Percentiles rank a stretch among this genome's conserved stretches.
These are phyloP conservation scores for Meleagris gallopavo DNA, from an alignment of 2,113 vertebrate genomes.

Conservation along the genomic window DNA sequence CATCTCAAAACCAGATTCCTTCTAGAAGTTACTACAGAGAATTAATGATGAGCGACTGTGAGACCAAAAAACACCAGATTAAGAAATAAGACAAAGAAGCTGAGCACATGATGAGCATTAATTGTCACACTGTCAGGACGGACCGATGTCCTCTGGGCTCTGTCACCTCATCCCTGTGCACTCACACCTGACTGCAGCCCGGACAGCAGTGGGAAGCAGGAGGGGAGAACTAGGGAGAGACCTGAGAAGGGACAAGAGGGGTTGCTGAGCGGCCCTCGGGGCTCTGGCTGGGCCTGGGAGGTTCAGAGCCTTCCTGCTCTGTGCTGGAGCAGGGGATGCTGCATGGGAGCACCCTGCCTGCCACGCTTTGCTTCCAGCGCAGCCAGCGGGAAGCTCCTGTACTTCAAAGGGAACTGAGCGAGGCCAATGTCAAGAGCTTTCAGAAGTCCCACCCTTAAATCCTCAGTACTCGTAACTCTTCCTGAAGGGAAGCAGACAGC, in stretches of 20 bases:
- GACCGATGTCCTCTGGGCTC: background rate
- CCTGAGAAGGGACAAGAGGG: background rate
- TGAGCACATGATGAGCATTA: background rate
- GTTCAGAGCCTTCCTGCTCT: background rate
- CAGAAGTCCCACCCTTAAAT: slow-evolving; percentile 39
- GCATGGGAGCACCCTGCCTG: background rate
- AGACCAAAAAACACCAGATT: background rate
- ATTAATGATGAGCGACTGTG: background rate
- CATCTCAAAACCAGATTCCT: background rate
- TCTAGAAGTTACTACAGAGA: background rate
- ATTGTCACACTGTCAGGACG: rapidly evolving
- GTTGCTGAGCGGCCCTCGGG: too few species aligned
- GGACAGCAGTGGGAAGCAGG: background rate
- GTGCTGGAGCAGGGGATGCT: background rate
- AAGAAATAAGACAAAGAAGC: background rate
- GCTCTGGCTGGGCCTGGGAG: background rate
- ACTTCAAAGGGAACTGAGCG: slow-evolving; percentile 43
- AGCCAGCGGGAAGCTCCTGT: background rate
- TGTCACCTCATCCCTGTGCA: rapidly evolving
- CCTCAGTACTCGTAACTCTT: background rate
- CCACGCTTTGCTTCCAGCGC: background rate
- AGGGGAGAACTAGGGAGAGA: background rate
- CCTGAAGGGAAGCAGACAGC: slow-evolving; percentile 28
- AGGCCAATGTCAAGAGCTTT: slow-evolving; percentile 25
- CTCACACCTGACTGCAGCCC: rapidly evolving